Evolutionary conservation across 2,113 vertebrate species (phyloP).

Genomic region (Empidonax traillii): DNA sequence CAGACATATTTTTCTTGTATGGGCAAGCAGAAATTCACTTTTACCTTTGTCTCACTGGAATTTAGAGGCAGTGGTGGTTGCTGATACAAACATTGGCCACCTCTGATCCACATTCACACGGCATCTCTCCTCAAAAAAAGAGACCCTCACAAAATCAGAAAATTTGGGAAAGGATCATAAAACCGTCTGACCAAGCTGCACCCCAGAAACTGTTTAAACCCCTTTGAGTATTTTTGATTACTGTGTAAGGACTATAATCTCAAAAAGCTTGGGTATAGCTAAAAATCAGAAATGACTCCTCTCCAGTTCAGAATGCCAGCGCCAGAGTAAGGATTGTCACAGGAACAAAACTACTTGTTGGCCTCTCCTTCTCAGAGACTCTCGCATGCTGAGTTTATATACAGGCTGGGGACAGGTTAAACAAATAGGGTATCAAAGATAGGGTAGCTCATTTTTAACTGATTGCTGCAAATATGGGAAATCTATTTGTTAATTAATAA

Average conservation of each 20-base stretch:
- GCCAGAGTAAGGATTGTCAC: background rate
- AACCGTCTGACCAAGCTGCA: background rate
- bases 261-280: background rate
- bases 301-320: background rate
- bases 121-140: background rate
- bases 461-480: background rate
- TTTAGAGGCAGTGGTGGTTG: background rate
- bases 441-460: background rate
- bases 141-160: background rate
- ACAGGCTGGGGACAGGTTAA: background rate
- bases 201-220: background rate
- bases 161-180: background rate
- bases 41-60: background rate
- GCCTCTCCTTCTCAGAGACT: background rate
- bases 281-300: background rate
- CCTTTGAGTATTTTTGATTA: background rate
- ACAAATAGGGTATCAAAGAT: background rate
- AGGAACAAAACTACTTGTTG: background rate
- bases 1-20: background rate
- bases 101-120: background rate
- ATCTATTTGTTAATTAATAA: slow-evolving; percentile 6
- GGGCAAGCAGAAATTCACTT: background rate
- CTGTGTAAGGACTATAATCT: background rate
- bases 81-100: background rate
- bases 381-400: background rate